These are phyloP conservation scores for Muraenolepis orangiensis DNA, from an alignment of 2,797 vertebrate species.

Conservation along the genomic window DNA sequence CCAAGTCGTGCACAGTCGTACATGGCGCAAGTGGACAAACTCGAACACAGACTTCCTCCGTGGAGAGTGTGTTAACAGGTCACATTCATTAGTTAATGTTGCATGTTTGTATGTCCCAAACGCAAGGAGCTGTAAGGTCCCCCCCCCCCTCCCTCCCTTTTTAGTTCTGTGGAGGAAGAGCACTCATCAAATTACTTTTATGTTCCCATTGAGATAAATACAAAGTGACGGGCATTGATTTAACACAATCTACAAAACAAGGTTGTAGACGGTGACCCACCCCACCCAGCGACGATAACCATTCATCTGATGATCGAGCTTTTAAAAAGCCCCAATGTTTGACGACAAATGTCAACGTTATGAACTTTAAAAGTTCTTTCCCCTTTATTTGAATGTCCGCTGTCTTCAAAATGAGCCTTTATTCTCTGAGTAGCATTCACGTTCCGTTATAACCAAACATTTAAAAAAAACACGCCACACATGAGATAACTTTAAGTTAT, in stretches of 20 bases:
- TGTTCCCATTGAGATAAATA: neutral
- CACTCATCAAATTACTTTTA: neutral
- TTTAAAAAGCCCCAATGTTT: conserved; percentile 1
- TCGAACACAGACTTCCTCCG: neutral
- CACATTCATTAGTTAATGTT: neutral
- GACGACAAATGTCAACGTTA: neutral
- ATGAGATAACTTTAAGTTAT: neutral
- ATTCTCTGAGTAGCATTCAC: neutral
- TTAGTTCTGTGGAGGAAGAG: neutral
- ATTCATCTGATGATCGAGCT: neutral
- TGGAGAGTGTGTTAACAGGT: neutral
- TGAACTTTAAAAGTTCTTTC: conserved; percentile 1
- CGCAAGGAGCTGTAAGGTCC: neutral
- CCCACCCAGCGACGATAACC: neutral
- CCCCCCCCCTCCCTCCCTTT: too few species aligned
- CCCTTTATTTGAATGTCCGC: neutral
- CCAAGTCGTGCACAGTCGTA: neutral
- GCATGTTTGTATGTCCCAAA: neutral
- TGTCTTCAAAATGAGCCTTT: neutral
- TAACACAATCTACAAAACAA: neutral
- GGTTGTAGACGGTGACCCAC: neutral
- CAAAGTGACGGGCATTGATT: neutral
- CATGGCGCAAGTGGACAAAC: neutral
- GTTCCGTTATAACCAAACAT: neutral
- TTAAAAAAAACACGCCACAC: neutral